Base-by-base conservation (phyloP, 2,113 vertebrate species). In the Campylorhamphus procurvoides region DNA sequence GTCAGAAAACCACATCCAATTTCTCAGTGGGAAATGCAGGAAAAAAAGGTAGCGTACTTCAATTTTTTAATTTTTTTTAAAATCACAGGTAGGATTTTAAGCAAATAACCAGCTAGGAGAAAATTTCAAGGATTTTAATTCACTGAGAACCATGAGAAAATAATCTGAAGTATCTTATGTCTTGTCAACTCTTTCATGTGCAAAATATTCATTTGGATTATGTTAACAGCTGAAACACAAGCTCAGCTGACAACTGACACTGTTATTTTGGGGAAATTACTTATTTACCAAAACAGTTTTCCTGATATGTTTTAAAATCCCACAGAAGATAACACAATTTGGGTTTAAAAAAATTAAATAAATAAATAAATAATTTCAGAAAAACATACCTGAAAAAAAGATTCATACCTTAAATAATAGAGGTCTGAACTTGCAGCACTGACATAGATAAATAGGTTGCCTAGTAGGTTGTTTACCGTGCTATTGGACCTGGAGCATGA, bases 381-480 rank as follows among this genome's bases (percentile, higher is more conserved):
- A 81, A 95, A 97, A 96, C 16, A 1, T 93, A 96, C 84, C 92
- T 96, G 46, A 95, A 97, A 97, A 94, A 94, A 96, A 97, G 89
- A 96, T 91, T 95, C 84, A 96, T 83, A 96, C 87, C 84, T 97
- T 98, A 97, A 98, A 98, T 97, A 98, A 98, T 87, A 98, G 91
- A 97, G 90, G 71, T 83, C 97, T 98, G 97, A 98, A 97, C 96
- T 97, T 97, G 97, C 96, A 96, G 93, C 95, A 95, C 87, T 98
- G 97, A 97, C 96, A 97, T 75, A 97, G 97, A 98, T 98, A 98
- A 98, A 98, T 98, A 98, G 97, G 97, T 98, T 98, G 97, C 97
- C 96, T 98, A 98, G 98, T 97, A 76, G 79, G 95, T 97, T 98
- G 98, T 98, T 98, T 98, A 98, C 95, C 96, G 95, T 88, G 94